Evolutionary conservation across 2,888 invertebrate species (phyloP).

Genomic region (Phyto melanocephala): DNA sequence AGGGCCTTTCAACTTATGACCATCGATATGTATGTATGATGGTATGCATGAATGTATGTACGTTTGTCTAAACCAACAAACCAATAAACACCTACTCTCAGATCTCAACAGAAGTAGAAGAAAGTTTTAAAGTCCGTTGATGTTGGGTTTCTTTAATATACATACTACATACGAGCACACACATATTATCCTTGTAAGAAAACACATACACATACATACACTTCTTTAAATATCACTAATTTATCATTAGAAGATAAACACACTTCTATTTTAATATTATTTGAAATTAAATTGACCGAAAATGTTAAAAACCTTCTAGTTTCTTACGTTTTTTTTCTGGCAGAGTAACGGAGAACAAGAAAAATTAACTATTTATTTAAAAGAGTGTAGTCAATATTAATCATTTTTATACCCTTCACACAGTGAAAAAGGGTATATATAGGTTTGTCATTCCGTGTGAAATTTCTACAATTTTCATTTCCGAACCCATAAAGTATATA

Average conservation of each 20-base stretch:
- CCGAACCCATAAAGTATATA: too few species aligned
- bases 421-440: too few species aligned
- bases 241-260: conserved; percentile 31
- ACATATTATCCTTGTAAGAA: neutral
- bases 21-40: too few species aligned
- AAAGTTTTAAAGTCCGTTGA: neutral
- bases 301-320: conserved; percentile 72
- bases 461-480: too few species aligned
- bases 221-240: neutral
- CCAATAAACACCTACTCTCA: conserved; percentile 20
- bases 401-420: too few species aligned
- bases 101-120: neutral
- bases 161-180: neutral
- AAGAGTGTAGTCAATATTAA: neutral
- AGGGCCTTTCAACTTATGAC: too few species aligned
- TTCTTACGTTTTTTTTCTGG: neutral
- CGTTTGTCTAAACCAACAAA: conserved; percentile 10
- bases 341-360: conserved; percentile 4
- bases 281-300: conserved; percentile 76
- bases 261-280: conserved; percentile 42
- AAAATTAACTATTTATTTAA: conserved; percentile 1
- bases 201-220: neutral
- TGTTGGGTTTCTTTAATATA: neutral
- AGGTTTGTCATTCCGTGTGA: too few species aligned
- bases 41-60: neutral